phyloP scores from a whole-genome alignment of 2,113 vertebrate species.

The Corvus moneduloides region DNA sequence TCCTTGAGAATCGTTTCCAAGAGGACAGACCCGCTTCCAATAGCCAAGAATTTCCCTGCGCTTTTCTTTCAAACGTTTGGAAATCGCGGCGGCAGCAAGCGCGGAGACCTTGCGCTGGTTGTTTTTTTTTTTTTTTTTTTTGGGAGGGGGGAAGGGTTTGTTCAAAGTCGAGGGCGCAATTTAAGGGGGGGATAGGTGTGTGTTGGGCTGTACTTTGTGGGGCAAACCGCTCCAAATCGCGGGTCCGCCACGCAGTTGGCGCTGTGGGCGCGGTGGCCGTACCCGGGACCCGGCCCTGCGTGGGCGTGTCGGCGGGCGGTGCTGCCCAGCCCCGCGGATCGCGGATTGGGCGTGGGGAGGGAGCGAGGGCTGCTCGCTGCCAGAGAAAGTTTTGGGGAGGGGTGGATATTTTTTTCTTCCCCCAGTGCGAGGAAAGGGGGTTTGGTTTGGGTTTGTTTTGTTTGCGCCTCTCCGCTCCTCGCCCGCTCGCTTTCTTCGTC shows the following conservation, averaged over 20 bases:
- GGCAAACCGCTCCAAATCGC: not conserved
- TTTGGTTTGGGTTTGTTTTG: slow-evolving; percentile 54
- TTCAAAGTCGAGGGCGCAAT: not conserved
- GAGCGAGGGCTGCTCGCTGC: not conserved
- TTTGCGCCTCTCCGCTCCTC: slow-evolving; percentile 7
- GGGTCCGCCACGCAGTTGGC: not conserved
- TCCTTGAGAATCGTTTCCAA: not conserved
- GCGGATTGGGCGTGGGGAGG: not conserved
- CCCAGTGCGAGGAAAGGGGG: slow-evolving; percentile 1
- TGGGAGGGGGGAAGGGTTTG: fast-evolving
- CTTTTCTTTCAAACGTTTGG: not conserved
- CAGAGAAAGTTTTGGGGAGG: slow-evolving; percentile 54
- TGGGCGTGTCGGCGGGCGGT: slow-evolving; percentile 22
- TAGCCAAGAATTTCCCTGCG: not conserved
- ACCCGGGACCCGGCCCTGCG: not conserved
- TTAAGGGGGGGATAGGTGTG: not conserved
- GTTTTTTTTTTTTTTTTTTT: no score
- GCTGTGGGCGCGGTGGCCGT: not conserved
- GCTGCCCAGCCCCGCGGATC: not conserved
- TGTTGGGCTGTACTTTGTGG: not conserved
- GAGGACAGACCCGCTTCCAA: not conserved
- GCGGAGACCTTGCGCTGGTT: no score
- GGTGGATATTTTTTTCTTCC: not conserved
- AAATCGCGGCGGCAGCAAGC: not conserved
- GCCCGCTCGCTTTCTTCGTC: not conserved